phyloP scores from a whole-genome alignment of 64 coral and sea anemone genomes.

The Platygyra sinensis region DNA sequence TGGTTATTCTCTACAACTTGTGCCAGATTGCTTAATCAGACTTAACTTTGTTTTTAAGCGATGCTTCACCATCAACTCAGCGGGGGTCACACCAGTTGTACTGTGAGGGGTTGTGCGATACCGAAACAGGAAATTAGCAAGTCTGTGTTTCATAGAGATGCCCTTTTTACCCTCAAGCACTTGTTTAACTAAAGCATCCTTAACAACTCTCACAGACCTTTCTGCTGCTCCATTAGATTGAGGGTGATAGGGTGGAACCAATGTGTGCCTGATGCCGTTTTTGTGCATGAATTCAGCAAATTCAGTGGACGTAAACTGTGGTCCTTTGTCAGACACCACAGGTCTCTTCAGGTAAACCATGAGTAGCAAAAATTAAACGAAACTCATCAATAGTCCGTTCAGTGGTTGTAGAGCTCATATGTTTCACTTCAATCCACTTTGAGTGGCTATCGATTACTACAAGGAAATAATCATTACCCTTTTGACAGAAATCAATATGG shows the following conservation, averaged over 20 bases:
- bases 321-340: too few species aligned
- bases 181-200: too few species aligned
- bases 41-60: conserved; percentile 14
- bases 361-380: too few species aligned
- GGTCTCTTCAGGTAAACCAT: too few species aligned
- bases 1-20: conserved; percentile 46
- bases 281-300: not conserved
- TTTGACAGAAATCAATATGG: conserved; percentile 70
- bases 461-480: conserved; percentile 42
- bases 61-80: not conserved
- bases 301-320: too few species aligned
- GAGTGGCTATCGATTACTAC: too few species aligned
- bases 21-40: too few species aligned
- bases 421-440: too few species aligned
- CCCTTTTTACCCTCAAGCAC: conserved; percentile 18
- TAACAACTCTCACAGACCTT: not conserved
- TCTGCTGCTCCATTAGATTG: conserved; percentile 56
- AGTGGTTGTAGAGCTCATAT: too few species aligned
- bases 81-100: conserved; percentile 35
- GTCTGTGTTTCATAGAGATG: conserved; percentile 59
- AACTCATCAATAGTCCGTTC: too few species aligned
- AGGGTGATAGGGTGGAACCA: conserved; percentile 48
- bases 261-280: conserved; percentile 48
- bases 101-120: conserved; percentile 61
- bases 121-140: conserved; percentile 54